A percentile compares a stretch with the other conserved stretches of the same genome.
These are phyloP conservation scores for Ennomos fuscantarius DNA, from an alignment of 2,888 invertebrate genomes.

Conservation along the genomic window DNA sequence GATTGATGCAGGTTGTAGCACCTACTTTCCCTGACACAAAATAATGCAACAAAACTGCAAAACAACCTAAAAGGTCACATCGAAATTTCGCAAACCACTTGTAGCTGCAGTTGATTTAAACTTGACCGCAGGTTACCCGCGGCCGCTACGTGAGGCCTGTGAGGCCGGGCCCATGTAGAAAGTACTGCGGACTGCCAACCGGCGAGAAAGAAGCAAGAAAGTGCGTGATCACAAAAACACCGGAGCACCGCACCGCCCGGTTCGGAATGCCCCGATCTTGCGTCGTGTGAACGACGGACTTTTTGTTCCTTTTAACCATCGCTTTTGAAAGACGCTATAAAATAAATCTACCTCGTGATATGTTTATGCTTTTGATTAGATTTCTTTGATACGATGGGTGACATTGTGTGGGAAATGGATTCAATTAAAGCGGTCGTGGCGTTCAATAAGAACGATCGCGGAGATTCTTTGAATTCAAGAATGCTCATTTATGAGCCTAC, in stretches of 20 bases:
- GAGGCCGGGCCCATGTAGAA: conserved; percentile 57
- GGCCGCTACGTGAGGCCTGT: conserved; percentile 48
- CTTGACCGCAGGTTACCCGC: conserved; percentile 30
- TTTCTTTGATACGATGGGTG: conserved; percentile 29
- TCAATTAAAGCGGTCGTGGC: conserved; percentile 11
- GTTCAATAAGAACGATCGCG: conserved; percentile 13
- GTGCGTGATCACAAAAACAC: conserved; percentile 74
- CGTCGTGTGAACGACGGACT: conserved; percentile 35
- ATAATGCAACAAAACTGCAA: conserved; percentile 24
- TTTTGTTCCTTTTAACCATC: conserved; percentile 36
- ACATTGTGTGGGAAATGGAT: conserved; percentile 20
- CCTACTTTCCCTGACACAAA: conserved; percentile 30
- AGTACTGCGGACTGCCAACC: conserved; percentile 49
- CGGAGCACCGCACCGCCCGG: conserved; percentile 50
- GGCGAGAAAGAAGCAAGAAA: conserved; percentile 69
- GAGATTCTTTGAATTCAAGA: conserved; percentile 15
- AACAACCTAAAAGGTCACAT: conserved; percentile 27
- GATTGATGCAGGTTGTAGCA: conserved; percentile 15
- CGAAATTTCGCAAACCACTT: conserved; percentile 29
- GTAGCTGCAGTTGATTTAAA: conserved; percentile 33
- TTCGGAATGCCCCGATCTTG: conserved; percentile 59
- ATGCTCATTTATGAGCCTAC: conserved; percentile 8
- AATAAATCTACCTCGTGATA: conserved; percentile 29
- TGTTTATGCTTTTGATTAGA: conserved; percentile 36
- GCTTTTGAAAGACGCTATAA: conserved; percentile 26